A percentile compares a stretch with the other conserved stretches of the same genome.
These are phyloP conservation scores for Toxostoma redivivum DNA, from an alignment of 2,113 vertebrate species.

Conservation along the genomic window DNA sequence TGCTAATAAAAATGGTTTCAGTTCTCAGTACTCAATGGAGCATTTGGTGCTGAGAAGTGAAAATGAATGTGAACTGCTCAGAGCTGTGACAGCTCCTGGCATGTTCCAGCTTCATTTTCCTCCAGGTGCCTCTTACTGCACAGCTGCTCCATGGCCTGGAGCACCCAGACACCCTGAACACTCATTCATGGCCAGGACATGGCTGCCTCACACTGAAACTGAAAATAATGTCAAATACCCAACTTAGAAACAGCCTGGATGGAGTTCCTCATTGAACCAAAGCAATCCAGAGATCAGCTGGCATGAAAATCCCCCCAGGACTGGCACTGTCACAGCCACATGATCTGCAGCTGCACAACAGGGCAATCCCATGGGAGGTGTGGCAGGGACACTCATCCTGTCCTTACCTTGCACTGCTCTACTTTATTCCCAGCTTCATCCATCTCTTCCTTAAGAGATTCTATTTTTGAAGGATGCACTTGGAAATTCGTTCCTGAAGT, in stretches of 20 bases:
- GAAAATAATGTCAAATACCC: neutral
- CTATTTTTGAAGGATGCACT: conserved; percentile 94
- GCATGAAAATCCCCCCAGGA: neutral
- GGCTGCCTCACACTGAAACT: neutral
- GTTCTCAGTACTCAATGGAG: neutral
- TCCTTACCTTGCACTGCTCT: conserved; percentile 93
- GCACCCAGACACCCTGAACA: neutral
- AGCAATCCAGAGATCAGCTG: neutral
- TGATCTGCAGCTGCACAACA: neutral
- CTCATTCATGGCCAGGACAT: neutral
- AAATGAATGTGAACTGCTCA: neutral
- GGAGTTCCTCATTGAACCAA: neutral
- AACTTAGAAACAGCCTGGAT: neutral
- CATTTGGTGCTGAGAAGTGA: neutral
- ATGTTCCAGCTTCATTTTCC: neutral
- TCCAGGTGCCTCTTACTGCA: neutral
- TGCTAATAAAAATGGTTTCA: neutral
- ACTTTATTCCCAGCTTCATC: conserved; percentile 98
- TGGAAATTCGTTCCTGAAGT: conserved; percentile 97
- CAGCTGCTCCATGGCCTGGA: neutral
- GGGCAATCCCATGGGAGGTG: neutral
- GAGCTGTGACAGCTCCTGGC: neutral
- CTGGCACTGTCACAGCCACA: neutral
- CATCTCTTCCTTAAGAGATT: conserved; percentile 95
- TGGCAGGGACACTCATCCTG: neutral